Conservation (phyloP, 2,113 vertebrate genomes). For the Lanius ludovicianus region DNA sequence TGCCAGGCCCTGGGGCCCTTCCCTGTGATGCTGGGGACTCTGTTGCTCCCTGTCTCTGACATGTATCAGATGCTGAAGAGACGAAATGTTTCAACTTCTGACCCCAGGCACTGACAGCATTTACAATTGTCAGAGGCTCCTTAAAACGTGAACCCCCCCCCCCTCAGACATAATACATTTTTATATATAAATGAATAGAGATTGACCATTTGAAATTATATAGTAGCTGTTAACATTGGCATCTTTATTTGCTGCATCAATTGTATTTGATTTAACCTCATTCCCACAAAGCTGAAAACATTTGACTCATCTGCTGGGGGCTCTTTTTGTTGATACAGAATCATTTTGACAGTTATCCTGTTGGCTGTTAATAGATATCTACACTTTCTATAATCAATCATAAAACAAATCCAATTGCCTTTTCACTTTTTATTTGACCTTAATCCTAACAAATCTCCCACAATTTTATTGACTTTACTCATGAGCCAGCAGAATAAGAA, state of each 20-base stretch:
- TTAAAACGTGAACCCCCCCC: neutral
- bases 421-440: slow-evolving; percentile 56
- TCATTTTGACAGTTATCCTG: slow-evolving; percentile 55
- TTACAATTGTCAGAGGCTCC: neutral
- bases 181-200: neutral
- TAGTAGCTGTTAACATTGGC: slow-evolving; percentile 46
- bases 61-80: neutral
- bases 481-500: neutral
- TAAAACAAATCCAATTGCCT: slow-evolving; percentile 55
- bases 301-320: slow-evolving; percentile 45
- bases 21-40: neutral
- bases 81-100: neutral
- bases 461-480: slow-evolving; percentile 31
- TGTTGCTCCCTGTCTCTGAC: neutral
- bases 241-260: slow-evolving; percentile 56
- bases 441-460: slow-evolving; percentile 55
- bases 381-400: slow-evolving; percentile 58
- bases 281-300: neutral
- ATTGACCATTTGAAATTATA: slow-evolving; percentile 51
- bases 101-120: neutral
- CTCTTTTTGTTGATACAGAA: slow-evolving; percentile 20
- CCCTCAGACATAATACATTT: neutral
- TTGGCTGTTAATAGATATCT: slow-evolving; percentile 63
- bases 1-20: neutral
- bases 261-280: slow-evolving; percentile 49